A percentile compares a stretch with the other conserved stretches of the same genome.
These are phyloP conservation scores for Semicossyphus pulcher DNA, from an alignment of 2,113 vertebrate species.

Conservation along the genomic window DNA sequence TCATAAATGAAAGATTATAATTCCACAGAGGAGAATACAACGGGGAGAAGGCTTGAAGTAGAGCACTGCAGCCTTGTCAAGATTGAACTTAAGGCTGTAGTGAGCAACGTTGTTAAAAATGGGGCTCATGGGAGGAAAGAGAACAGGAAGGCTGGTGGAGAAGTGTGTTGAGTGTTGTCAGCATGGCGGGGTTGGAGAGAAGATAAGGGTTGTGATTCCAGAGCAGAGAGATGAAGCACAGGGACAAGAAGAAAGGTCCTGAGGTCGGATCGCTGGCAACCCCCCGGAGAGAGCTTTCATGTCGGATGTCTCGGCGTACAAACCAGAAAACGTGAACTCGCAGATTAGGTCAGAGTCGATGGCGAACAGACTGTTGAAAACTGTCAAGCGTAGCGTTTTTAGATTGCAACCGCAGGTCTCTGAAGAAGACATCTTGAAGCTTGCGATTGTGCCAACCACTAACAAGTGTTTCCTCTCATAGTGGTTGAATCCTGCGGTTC, in stretches of 20 bases:
- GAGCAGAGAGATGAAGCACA: constrained; percentile 14
- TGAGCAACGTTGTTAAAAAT: constrained; percentile 44
- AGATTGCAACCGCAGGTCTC: neutral
- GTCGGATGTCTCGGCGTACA: constrained; percentile 7
- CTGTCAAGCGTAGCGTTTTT: constrained; percentile 13
- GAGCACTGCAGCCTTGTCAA: constrained; percentile 47
- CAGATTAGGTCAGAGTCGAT: constrained; percentile 20
- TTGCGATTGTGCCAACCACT: neutral
- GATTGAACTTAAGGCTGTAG: constrained; percentile 51
- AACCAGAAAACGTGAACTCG: constrained; percentile 13
- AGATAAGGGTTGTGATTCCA: constrained; percentile 18
- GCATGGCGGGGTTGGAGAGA: constrained; percentile 21
- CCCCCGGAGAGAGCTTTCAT: constrained; percentile 13
- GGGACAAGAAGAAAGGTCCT: constrained; percentile 22
- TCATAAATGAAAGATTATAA: constrained; percentile 55
- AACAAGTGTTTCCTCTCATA: neutral
- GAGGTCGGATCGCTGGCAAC: constrained; percentile 15
- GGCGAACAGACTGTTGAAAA: neutral
- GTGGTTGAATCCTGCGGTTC: neutral
- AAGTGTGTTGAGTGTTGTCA: constrained; percentile 50
- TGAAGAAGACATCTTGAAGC: neutral
- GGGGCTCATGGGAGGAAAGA: constrained; percentile 36
- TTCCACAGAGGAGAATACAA: constrained; percentile 35
- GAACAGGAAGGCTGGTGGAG: constrained; percentile 16
- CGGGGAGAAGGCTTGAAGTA: constrained; percentile 29